These are phyloP conservation scores for Nasonia oneida DNA, from an alignment of 2,888 invertebrate species.

Conservation along the genomic window DNA sequence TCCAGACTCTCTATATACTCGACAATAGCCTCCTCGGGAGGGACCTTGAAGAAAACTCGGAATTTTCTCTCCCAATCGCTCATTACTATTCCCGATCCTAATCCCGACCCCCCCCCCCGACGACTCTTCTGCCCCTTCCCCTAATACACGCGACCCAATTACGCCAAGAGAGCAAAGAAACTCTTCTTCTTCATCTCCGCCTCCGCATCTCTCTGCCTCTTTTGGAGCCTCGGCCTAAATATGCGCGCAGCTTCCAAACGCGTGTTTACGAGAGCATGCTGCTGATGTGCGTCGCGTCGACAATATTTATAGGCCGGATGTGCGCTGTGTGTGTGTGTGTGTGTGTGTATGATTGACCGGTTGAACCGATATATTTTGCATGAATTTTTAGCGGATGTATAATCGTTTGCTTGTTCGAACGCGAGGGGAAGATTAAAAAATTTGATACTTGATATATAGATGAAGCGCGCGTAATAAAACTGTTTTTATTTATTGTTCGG, in stretches of 20 bases:
- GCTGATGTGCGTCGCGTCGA: background rate
- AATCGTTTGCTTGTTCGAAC: background rate
- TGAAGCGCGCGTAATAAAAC: background rate
- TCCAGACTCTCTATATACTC: background rate
- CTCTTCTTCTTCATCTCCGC: background rate
- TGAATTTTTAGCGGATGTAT: background rate
- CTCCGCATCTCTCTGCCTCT: too few species aligned
- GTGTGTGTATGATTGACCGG: background rate
- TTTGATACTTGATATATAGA: too few species aligned
- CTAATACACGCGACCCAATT: background rate
- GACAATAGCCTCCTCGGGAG: background rate
- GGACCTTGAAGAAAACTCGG: background rate
- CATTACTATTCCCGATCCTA: background rate
- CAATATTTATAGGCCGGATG: constrained; percentile 12
- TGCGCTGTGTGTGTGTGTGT: too few species aligned
- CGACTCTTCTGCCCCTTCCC: background rate
- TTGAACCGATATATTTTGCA: background rate
- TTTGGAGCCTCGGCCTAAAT: background rate
- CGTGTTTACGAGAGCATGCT: background rate
- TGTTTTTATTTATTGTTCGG: background rate
- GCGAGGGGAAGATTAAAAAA: background rate
- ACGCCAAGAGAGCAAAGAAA: background rate
- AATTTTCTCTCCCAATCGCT: background rate
- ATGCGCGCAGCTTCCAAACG: background rate
- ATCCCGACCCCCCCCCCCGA: background rate